Evolutionary conservation across 1,140 invertebrate species (phyloP).

Genomic region (Batillaria attramentaria): DNA sequence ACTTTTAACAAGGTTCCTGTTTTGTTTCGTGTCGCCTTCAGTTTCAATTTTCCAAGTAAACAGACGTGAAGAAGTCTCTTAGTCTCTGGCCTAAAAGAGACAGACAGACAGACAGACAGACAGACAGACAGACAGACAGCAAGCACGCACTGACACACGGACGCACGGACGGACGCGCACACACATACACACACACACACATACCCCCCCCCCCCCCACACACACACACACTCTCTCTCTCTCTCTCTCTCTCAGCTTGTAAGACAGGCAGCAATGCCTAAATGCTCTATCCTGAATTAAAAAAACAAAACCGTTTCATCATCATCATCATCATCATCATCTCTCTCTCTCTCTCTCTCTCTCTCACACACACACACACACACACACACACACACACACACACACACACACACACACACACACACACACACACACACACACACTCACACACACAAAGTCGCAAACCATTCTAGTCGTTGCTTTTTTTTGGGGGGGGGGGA

Average conservation of each 20-base stretch:
- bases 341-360: background rate
- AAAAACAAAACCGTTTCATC: too few species aligned
- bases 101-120: background rate
- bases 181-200: background rate
- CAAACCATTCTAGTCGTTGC: too few species aligned
- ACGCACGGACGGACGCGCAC: background rate
- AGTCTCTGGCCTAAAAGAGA: background rate
- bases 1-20: too few species aligned
- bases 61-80: too few species aligned
- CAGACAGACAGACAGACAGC: background rate
- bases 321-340: too few species aligned
- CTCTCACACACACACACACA: conserved; percentile 1
- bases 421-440: background rate
- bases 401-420: conserved; percentile 3
- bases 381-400: background rate
- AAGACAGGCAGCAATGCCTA: too few species aligned
- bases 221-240: background rate
- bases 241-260: conserved; percentile 12
- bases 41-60: too few species aligned
- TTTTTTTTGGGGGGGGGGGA: too few species aligned
- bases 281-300: too few species aligned
- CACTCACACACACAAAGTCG: too few species aligned
- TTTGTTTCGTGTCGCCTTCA: too few species aligned
- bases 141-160: background rate
- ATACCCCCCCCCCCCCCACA: background rate